These are phyloP conservation scores for Drymonia ruficornis DNA, from an alignment of 2,888 invertebrate genomes.

Conservation along the genomic window DNA sequence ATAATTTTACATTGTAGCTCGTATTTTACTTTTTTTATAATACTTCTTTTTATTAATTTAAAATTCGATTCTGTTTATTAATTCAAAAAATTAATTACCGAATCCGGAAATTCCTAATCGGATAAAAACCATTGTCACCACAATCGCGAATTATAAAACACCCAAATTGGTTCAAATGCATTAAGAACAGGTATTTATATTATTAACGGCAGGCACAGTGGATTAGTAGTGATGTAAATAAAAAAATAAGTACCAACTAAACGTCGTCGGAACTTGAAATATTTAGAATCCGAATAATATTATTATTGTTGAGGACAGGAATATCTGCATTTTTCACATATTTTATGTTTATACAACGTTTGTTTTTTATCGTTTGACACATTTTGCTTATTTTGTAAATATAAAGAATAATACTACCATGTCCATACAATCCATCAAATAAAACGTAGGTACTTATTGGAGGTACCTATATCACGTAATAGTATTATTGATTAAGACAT, in stretches of 20 bases:
- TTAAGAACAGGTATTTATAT: slow-evolving; percentile 31
- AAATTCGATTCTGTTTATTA: no score
- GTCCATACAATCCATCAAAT: no score
- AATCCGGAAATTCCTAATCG: neutral
- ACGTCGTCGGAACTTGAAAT: slow-evolving; percentile 10
- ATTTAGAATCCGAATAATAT: slow-evolving; percentile 17
- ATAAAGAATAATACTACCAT: no score
- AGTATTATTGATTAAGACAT: no score
- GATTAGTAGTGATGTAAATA: slow-evolving; percentile 14
- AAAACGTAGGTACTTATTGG: no score
- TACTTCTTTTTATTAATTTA: no score
- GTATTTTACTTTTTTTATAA: no score
- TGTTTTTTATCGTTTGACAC: no score
- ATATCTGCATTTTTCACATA: neutral
- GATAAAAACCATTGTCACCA: slow-evolving; percentile 15
- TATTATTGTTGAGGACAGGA: neutral
- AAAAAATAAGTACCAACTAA: slow-evolving; percentile 9
- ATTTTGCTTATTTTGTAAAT: no score
- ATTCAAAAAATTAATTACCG: no score
- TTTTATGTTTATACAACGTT: neutral
- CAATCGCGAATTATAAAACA: slow-evolving; percentile 31
- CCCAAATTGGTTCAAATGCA: slow-evolving; percentile 39
- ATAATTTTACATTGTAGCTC: no score
- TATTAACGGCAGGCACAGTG: slow-evolving; percentile 28
- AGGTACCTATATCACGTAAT: no score